Evolutionary conservation across 2,888 invertebrate species (phyloP).

Genomic region (Pyralis farinalis): DNA sequence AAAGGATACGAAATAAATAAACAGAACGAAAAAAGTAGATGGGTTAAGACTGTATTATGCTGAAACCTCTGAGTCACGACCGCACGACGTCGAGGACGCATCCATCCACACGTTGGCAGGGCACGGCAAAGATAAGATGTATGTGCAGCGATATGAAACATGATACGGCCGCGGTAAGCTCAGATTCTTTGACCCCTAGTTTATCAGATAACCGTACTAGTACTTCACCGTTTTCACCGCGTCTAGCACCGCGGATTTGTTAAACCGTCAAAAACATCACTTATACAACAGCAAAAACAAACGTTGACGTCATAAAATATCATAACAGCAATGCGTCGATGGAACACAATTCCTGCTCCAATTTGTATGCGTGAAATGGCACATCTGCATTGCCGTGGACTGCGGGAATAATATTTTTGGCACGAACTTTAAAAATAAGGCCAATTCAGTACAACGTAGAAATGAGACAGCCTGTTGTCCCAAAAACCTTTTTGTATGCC

Average conservation of each 20-base stretch:
- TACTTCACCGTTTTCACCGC: conserved; percentile 1
- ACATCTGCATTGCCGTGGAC: conserved; percentile 69
- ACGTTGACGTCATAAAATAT: conserved; percentile 7
- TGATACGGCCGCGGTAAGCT: conserved; percentile 1
- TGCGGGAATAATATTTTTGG: conserved; percentile 58
- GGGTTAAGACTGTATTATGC: conserved; percentile 13
- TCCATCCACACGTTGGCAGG: conserved; percentile 25
- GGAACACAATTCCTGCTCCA: conserved; percentile 30
- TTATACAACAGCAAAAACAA: not conserved
- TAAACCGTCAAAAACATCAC: not conserved
- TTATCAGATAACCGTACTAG: conserved; percentile 3
- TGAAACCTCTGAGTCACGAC: conserved; percentile 25
- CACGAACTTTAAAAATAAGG: conserved; percentile 48
- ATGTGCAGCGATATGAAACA: conserved; percentile 6
- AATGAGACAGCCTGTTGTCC: not conserved
- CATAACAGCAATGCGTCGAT: conserved; percentile 1
- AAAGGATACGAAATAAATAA: conserved; percentile 26
- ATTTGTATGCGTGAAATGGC: conserved; percentile 59
- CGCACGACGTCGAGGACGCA: conserved; percentile 9
- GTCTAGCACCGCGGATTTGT: not conserved
- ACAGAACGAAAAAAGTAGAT: conserved; percentile 26
- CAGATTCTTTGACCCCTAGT: conserved; percentile 8
- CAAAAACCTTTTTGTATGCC: not conserved
- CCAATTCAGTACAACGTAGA: conserved; percentile 16
- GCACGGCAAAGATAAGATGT: conserved; percentile 23